Conservation (phyloP, 2,113 vertebrate genomes). For the Lepus europaeus region DNA sequence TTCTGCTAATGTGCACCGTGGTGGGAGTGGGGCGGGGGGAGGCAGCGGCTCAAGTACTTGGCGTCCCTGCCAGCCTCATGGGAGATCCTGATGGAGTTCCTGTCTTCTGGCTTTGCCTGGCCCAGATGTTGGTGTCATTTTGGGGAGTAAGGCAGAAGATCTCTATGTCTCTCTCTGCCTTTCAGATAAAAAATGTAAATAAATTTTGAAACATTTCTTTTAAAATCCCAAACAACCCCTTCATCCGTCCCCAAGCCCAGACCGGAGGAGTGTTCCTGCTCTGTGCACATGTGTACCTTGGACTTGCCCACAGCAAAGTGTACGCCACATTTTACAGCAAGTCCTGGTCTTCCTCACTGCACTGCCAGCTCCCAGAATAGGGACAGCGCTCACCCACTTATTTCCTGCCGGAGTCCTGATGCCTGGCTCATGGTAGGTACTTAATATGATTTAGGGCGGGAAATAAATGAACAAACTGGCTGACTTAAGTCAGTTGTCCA, state of each 20-base stretch:
- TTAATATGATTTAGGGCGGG: neutral
- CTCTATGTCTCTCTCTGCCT: no score
- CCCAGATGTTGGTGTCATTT: no score
- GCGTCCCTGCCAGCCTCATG: no score
- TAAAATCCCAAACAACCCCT: neutral
- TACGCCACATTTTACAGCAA: neutral
- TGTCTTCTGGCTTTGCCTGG: no score
- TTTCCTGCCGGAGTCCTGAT: neutral
- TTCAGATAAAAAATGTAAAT: no score
- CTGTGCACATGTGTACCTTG: neutral
- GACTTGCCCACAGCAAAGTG: neutral
- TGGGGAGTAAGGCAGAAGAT: no score
- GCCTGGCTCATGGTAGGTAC: neutral
- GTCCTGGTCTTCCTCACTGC: neutral
- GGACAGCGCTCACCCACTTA: neutral
- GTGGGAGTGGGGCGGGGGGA: no score
- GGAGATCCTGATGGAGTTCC: no score
- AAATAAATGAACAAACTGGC: neutral
- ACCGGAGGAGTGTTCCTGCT: neutral
- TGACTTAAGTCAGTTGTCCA: neutral
- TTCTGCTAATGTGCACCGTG: no score
- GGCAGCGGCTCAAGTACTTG: no score
- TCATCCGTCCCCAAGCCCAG: no score
- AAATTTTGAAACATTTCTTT: no score
- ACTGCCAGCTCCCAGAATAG: neutral